Base-by-base conservation (phyloP, 2,113 vertebrate species). In the Eubucco bourcierii region DNA sequence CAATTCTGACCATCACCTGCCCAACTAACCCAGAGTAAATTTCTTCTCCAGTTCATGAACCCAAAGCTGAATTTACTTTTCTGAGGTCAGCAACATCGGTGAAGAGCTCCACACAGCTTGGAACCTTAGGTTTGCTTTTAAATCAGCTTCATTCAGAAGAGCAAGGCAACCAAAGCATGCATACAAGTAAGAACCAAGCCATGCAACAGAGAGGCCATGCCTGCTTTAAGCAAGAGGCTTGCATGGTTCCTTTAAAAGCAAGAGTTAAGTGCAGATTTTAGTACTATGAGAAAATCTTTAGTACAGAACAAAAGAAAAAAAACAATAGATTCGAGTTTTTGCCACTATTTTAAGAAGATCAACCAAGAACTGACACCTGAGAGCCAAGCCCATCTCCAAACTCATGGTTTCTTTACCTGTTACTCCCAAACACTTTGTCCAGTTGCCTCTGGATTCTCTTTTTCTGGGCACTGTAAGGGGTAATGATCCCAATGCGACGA, bases 381-480 rank as follows among this genome's bases (percentile, higher is more conserved):
- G 12, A 88, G 37, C 7, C 31, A 73, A 46, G 14, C 15, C 27
- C 28, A 37, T 23, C 29, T 66, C 25, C 70, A 87, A 75, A 23
- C 4, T 27, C 0, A 0, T 2, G 1, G 8, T 37, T 87, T 76
- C 13, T 82, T 95, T 73, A 98, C 98, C 97, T 96, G 83, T 90
- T 97, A 47, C 78, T 96, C 50, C 90, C 95, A 91, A 97, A 98
- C 6, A 84, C 96, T 93, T 65, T 97, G 59, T 97, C 96, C 86
- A 98, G 77, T 8, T 97, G 96, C 2, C 96, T 96, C 65, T 95
- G 92, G 61, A 99, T 98, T 92, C 78, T 97, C 34, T 33, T 97
- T 88, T 99, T 99, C 96, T 99, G 98, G 7, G 98, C 98, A 1
- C 97, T 98, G 93, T 99, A 99, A 37, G 98, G 98, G 4, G 98